Conservation (phyloP, 2,888 invertebrate genomes). For the Osedax fenrisi region DNA sequence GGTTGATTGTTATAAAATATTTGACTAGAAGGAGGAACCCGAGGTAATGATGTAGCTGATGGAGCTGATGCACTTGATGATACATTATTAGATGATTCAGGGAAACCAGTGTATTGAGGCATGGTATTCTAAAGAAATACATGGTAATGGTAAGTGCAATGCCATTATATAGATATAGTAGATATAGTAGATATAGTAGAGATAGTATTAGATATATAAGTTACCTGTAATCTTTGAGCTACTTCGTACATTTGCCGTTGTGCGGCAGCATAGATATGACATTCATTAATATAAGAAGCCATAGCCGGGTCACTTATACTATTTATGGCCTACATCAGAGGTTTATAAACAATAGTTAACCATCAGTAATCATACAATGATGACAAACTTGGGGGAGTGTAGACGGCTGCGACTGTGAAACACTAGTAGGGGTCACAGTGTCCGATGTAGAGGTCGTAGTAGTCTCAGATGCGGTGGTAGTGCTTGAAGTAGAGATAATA, state of each 20-base stretch:
- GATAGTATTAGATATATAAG: no score
- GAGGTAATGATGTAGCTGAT: background rate
- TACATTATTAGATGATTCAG: no score
- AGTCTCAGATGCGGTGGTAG: background rate
- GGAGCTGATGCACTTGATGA: no score
- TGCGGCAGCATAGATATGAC: background rate
- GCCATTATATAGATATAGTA: background rate
- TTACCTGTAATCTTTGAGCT: background rate
- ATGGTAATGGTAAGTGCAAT: background rate
- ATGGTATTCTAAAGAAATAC: background rate
- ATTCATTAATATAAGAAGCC: slow-evolving; percentile 26
- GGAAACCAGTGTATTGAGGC: background rate
- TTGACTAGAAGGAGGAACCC: background rate
- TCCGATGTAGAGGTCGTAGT: background rate
- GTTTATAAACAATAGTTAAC: background rate
- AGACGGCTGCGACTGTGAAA: background rate
- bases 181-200: no score
- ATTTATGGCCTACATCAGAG: background rate
- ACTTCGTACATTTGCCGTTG: background rate
- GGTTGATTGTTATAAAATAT: background rate
- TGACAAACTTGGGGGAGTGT: background rate
- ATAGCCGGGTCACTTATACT: background rate
- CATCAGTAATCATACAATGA: background rate
- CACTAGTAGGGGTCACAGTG: background rate
- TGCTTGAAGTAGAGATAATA: background rate